Conservation (phyloP, 2,797 vertebrate genomes). For the Typhlichthys eigenmanni region DNA sequence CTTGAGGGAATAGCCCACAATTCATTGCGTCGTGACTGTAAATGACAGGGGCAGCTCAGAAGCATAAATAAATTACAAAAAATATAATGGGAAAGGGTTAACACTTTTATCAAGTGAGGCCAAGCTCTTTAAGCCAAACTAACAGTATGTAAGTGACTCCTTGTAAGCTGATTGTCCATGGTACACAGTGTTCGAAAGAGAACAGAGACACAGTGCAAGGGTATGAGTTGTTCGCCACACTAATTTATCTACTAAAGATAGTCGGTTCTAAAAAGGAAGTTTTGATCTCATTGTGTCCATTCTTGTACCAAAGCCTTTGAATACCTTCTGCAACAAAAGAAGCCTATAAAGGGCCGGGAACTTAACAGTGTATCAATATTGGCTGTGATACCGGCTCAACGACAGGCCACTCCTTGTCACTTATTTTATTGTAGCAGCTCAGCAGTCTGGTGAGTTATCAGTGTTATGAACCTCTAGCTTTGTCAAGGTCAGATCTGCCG, state of each 20-base stretch:
- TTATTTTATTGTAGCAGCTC: conserved; percentile 33
- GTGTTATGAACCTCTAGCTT: conserved; percentile 4
- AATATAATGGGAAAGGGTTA: not conserved
- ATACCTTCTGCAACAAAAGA: conserved; percentile 18
- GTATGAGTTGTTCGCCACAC: not conserved
- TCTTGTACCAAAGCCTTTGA: not conserved
- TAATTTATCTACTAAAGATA: not conserved
- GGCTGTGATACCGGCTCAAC: conserved; percentile 20
- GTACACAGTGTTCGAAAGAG: conserved; percentile 23
- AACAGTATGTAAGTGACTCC: conserved; percentile 1
- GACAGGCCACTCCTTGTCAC: conserved; percentile 15
- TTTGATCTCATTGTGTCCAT: not conserved
- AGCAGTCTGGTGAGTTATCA: conserved; percentile 24
- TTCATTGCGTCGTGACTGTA: no score
- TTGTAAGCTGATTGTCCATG: conserved; percentile 10
- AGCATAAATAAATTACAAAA: no score
- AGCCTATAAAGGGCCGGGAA: conserved; percentile 9
- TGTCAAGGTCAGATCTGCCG: conserved; percentile 48
- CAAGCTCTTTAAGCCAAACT: not conserved
- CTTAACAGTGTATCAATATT: conserved; percentile 14
- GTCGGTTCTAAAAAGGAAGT: not conserved
- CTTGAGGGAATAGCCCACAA: no score
- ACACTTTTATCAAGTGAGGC: not conserved
- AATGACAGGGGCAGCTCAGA: no score
- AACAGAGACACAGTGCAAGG: not conserved